Percentiles rank a stretch among this genome's conserved stretches.
These are phyloP conservation scores for Botia almorhae DNA, from an alignment of 2,797 vertebrate genomes.

Conservation along the genomic window DNA sequence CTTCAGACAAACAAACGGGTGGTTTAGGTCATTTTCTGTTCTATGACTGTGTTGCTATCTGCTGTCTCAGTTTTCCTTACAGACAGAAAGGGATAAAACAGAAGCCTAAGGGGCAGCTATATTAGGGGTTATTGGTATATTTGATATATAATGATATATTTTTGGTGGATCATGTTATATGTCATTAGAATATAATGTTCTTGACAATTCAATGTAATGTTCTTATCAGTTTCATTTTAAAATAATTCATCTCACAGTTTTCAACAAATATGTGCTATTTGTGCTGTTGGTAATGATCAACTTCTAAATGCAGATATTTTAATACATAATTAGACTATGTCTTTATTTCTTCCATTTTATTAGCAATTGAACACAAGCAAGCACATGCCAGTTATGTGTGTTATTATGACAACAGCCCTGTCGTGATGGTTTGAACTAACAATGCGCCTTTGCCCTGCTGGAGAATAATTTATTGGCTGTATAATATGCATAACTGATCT, in stretches of 20 bases:
- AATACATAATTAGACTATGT: too few relatives aligned
- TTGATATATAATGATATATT: background rate
- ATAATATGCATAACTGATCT: background rate
- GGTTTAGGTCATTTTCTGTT: conserved; percentile 59
- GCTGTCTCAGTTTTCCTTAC: conserved; percentile 42
- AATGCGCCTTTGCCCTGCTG: conserved; percentile 7
- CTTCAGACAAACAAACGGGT: conserved; percentile 63
- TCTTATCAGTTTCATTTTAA: too few relatives aligned
- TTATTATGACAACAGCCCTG: background rate
- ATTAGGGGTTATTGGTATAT: background rate
- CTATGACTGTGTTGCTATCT: conserved; percentile 37
- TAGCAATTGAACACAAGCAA: too few relatives aligned
- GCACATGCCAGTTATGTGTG: too few relatives aligned
- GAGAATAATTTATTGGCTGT: conserved; percentile 25
- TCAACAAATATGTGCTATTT: too few relatives aligned
- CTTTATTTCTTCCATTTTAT: too few relatives aligned
- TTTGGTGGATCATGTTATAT: background rate
- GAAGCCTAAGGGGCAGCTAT: background rate
- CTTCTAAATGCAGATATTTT: too few relatives aligned
- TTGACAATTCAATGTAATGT: background rate
- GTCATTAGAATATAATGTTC: background rate
- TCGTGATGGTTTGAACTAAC: conserved; percentile 14
- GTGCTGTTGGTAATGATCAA: too few relatives aligned
- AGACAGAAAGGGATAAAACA: conserved; percentile 29
- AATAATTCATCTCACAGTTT: too few relatives aligned